Evolutionary conservation across 2,888 invertebrate species (phyloP).

Genomic region (Phymatocera aterrima): DNA sequence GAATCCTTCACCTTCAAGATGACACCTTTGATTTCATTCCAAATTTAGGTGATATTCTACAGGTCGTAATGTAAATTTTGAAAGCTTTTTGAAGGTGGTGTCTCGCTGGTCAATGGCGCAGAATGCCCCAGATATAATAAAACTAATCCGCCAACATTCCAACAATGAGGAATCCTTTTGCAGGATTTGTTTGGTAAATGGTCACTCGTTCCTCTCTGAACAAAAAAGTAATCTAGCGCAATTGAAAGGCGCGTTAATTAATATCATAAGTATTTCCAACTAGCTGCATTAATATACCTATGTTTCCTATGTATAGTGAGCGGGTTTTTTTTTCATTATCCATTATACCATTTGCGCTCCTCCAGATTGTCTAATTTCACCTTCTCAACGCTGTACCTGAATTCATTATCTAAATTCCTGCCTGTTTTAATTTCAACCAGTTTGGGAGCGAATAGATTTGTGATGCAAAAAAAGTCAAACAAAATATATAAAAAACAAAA

Average conservation of each 20-base stretch:
- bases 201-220: background rate
- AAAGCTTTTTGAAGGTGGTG: too few relatives aligned
- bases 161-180: background rate
- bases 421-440: background rate
- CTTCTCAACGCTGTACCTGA: constrained; percentile 15
- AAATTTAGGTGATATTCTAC: too few relatives aligned
- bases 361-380: background rate
- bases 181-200: background rate
- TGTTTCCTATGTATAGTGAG: background rate
- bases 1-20: too few relatives aligned
- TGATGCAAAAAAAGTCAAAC: too few relatives aligned
- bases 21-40: too few relatives aligned
- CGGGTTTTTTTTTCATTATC: background rate
- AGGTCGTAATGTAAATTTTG: too few relatives aligned
- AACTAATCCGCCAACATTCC: background rate
- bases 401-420: constrained; percentile 27
- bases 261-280: constrained; percentile 25
- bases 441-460: background rate
- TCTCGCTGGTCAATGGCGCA: too few relatives aligned
- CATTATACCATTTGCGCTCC: background rate
- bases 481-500: constrained; percentile 5
- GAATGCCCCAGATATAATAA: too few relatives aligned
- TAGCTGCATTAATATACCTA: constrained; percentile 9
- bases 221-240: background rate
- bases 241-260: constrained; percentile 3